Percentiles rank a stretch among this genome's conserved stretches.
Conservation (phyloP, 92 coral and sea anemone species). For the Phenganax subtilis region DNA sequence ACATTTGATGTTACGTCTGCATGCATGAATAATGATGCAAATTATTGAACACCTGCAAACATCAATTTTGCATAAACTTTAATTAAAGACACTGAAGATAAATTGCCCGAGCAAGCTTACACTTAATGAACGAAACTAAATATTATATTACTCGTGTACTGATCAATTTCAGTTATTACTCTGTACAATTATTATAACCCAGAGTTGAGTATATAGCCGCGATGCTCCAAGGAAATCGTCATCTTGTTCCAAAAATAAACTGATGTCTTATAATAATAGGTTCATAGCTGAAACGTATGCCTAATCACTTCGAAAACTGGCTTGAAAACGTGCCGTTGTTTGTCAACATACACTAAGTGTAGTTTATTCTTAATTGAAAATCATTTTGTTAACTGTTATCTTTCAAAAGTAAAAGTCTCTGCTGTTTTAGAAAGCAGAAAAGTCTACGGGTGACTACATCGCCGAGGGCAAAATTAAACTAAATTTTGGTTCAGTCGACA, state of each 20-base stretch:
- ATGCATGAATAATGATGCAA: conserved; percentile 22
- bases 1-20: background rate
- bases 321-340: conserved; percentile 16
- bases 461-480: background rate
- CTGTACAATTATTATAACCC: too few species aligned
- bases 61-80: conserved; percentile 34
- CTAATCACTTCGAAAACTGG: conserved; percentile 12
- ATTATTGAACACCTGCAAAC: conserved; percentile 34
- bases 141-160: conserved; percentile 8
- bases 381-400: conserved; percentile 25
- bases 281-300: too few species aligned
- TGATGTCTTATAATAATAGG: background rate
- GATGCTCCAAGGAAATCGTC: too few species aligned
- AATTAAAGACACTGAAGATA: conserved; percentile 36
- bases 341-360: conserved; percentile 1
- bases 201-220: too few species aligned
- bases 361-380: conserved; percentile 13
- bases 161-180: conserved; percentile 23
- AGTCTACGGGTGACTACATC: background rate
- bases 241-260: too few species aligned
- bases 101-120: conserved; percentile 28
- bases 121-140: conserved; percentile 23
- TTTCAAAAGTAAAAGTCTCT: background rate
- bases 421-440: background rate
- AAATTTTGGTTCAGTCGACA: background rate